phyloP scores from a whole-genome alignment of 2,888 invertebrate species.

The Hetaerina titia region DNA sequence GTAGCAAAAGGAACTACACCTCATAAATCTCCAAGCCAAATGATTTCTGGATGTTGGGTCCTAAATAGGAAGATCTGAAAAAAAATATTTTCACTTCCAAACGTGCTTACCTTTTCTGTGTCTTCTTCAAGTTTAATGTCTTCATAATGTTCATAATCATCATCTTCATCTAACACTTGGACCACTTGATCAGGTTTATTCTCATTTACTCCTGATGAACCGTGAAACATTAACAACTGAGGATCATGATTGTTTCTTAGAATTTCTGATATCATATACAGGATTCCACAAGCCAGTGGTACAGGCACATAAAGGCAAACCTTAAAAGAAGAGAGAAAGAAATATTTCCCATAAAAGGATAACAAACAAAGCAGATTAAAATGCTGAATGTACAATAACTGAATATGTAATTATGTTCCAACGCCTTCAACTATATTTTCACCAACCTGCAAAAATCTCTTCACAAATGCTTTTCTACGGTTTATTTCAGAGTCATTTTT shows the following conservation, averaged over 20 bases:
- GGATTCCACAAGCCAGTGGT: constrained; percentile 88
- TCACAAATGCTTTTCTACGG: constrained; percentile 90
- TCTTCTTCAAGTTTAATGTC: constrained; percentile 70
- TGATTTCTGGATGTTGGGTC: too few species aligned
- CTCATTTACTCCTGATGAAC: constrained; percentile 71
- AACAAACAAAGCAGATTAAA: too few species aligned
- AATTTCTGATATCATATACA: constrained; percentile 88
- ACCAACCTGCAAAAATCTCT: constrained; percentile 86
- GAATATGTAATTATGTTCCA: too few species aligned
- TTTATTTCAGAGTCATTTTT: constrained; percentile 86
- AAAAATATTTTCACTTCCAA: not conserved
- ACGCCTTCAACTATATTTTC: too few species aligned
- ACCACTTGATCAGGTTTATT: constrained; percentile 74
- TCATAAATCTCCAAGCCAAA: too few species aligned
- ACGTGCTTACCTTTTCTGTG: not conserved
- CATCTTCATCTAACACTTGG: constrained; percentile 72
- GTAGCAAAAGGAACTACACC: too few species aligned
- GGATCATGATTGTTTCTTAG: constrained; percentile 73
- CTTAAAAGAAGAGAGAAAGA: constrained; percentile 75
- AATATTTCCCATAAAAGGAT: not conserved
- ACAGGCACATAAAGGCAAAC: constrained; percentile 85
- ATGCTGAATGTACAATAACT: too few species aligned
- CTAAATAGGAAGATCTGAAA: not conserved
- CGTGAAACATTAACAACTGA: constrained; percentile 68
- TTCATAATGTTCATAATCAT: constrained; percentile 72